Base-by-base conservation (phyloP, 1,140 invertebrate genomes). In the Tetramorium simillimum region DNA sequence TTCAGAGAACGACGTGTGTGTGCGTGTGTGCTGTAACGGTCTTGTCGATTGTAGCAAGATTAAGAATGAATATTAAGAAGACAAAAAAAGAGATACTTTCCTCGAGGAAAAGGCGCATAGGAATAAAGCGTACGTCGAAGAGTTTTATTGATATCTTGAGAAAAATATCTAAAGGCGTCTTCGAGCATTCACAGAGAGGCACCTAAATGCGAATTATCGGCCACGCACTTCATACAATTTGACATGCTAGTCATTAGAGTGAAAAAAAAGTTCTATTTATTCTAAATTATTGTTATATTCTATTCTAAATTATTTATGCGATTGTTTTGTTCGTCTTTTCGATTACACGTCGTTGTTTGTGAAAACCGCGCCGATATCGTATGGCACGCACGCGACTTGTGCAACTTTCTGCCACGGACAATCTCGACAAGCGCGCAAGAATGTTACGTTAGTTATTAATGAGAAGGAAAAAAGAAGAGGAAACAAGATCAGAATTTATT, bases 241-340 rank as follows among this genome's bases (percentile, higher is more conserved):
- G 53, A 84, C 46, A 73, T n/a, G 69, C 80, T 84, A 84, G 80
- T 84, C 80, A 84, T 84, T 84, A 84, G 43, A 84, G 40, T 75
- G 77, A 81, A 81, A 70, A 81, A 81, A 56, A 80, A 53, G 10
- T 81, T 69, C 14, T 28, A 82, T 82, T 60, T 82, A 82, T 37
- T 33, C 33, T 33, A 33, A 33, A 33, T 3, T 33, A 33, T 33
- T 33, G 33, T 33, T 4, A 33, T 33, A 33, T 33, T 33, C 33
- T 33, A 33, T 33, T 33, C 33, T 33, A 33, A 33, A 33, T 33
- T 33, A 33, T 33, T 33, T 33, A 33, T 3, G 33, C 33, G 33
- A 4, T 33, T 33, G 33, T 33, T 33, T 33, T 33, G 70, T 9
- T 72, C 16, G 16, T 53, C 49, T 33, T 73, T 53, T 33, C 49